These are phyloP conservation scores for Drosophila guanche DNA, from an alignment of 1,140 invertebrate species.

Conservation along the genomic window DNA sequence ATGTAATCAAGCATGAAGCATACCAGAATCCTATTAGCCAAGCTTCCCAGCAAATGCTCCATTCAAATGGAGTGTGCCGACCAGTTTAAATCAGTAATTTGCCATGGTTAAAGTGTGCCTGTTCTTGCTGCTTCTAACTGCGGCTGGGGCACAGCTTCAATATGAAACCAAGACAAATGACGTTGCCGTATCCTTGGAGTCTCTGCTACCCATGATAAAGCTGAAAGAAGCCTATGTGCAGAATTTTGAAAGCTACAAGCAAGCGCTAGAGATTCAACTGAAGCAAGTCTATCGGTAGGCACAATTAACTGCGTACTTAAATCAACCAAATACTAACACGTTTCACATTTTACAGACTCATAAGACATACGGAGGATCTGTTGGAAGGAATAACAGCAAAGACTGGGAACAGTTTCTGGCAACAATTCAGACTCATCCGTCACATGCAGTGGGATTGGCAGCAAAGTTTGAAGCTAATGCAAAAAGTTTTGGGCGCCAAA, in stretches of 20 bases:
- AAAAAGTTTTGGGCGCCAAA: not conserved
- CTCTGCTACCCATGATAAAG: conserved; percentile 3
- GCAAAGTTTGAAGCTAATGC: conserved; percentile 8
- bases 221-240: conserved; percentile 4
- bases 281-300: conserved; percentile 4
- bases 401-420: not conserved
- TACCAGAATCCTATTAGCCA: too few relatives aligned
- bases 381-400: not conserved
- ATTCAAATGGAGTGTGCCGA: too few relatives aligned
- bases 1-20: too few relatives aligned
- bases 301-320: too few relatives aligned
- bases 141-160: too few relatives aligned
- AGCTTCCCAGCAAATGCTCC: too few relatives aligned
- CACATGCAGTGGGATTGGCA: conserved; percentile 24
- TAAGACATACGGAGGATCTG: conserved; percentile 5
- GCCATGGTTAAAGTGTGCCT: too few relatives aligned
- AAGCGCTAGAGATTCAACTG: not conserved
- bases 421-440: conserved; percentile 3
- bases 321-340: too few relatives aligned
- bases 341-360: not conserved
- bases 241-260: conserved; percentile 26
- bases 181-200: conserved; percentile 22
- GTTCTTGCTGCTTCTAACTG: too few relatives aligned
- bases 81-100: too few relatives aligned
- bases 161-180: not conserved